These are phyloP conservation scores for Himantopus leucocephalus DNA, from an alignment of 2,113 vertebrate species.

Conservation along the genomic window DNA sequence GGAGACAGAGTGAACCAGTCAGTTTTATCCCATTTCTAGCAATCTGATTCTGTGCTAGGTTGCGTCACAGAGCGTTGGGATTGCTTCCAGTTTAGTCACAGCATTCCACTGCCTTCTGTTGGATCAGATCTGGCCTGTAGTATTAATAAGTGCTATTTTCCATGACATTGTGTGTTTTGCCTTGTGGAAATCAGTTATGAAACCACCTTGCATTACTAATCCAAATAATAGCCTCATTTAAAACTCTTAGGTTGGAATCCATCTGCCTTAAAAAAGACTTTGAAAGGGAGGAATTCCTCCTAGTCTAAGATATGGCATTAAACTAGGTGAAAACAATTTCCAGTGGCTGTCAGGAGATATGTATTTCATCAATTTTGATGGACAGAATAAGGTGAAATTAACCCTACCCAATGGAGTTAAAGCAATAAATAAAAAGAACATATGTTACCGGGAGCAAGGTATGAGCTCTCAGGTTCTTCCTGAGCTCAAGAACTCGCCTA, in stretches of 20 bases:
- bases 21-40: not conserved
- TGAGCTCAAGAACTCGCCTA: not conserved
- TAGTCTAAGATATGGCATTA: not conserved
- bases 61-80: not conserved
- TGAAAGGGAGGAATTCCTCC: not conserved
- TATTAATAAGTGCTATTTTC: constrained; percentile 31
- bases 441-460: not conserved
- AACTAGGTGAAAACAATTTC: not conserved
- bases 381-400: not conserved
- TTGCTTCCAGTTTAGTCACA: not conserved
- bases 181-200: constrained; percentile 13
- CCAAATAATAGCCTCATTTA: not conserved
- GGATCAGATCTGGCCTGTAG: constrained; percentile 24
- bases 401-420: not conserved
- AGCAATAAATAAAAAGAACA: not conserved
- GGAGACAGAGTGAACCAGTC: not conserved
- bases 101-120: not conserved
- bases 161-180: constrained; percentile 16
- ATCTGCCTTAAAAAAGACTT: not conserved
- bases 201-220: constrained; percentile 15
- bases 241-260: not conserved
- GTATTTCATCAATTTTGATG: not conserved
- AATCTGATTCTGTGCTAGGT: not conserved
- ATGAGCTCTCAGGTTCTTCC: not conserved
- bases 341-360: fast-evolving